Percentiles rank a stretch among this genome's conserved stretches.
These are phyloP conservation scores for Pedionomus torquatus DNA, from an alignment of 2,113 vertebrate species.

Conservation along the genomic window DNA sequence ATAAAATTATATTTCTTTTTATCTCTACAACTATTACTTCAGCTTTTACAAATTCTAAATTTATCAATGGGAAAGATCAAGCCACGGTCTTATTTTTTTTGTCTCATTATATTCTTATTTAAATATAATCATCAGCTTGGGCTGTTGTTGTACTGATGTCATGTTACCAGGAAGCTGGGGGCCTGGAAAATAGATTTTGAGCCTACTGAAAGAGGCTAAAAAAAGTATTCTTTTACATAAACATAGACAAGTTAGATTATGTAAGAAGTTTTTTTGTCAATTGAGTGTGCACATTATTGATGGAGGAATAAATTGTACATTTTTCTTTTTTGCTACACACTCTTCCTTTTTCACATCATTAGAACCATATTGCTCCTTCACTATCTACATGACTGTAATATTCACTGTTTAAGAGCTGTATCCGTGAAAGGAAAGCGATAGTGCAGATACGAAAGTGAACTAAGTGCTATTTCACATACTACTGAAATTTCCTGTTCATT, in stretches of 20 bases:
- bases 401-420: background rate
- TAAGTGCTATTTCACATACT: background rate
- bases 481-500: background rate
- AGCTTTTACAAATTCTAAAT: slow-evolving; percentile 69
- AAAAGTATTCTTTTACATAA: slow-evolving; percentile 41
- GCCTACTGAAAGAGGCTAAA: background rate
- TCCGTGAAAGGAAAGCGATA: background rate
- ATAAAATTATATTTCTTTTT: slow-evolving; percentile 58
- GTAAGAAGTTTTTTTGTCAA: background rate
- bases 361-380: background rate
- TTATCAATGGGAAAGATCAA: slow-evolving; percentile 71
- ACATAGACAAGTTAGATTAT: background rate
- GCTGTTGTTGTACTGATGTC: slow-evolving; percentile 55
- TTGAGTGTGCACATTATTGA: background rate
- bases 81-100: slow-evolving; percentile 30
- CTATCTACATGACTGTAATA: background rate
- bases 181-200: slow-evolving; percentile 18
- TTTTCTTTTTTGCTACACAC: background rate
- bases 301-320: background rate
- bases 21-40: slow-evolving; percentile 57
- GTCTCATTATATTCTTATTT: slow-evolving; percentile 53
- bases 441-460: background rate
- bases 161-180: slow-evolving; percentile 59
- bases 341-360: background rate
- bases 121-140: slow-evolving; percentile 60